Conservation (phyloP, 1,140 invertebrate species). For the Matsumurasca onukii region DNA sequence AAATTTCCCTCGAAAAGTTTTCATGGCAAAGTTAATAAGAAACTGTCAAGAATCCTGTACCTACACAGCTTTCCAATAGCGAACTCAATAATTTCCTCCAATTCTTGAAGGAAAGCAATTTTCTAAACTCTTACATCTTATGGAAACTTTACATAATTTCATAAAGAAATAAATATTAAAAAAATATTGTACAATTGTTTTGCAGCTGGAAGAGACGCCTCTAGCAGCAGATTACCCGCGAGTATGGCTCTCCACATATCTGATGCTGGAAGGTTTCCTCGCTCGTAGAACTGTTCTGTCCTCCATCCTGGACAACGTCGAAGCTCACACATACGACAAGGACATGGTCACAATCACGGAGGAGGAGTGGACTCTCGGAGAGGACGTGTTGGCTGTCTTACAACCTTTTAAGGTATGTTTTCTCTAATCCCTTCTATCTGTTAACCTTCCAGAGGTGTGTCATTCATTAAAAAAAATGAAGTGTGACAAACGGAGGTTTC, state of each 20-base stretch:
- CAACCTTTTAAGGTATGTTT: conserved; percentile 52
- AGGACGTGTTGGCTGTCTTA: conserved; percentile 52
- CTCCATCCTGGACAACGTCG: conserved; percentile 47
- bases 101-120: too few relatives aligned
- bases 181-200: conserved; percentile 29
- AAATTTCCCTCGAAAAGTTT: too few relatives aligned
- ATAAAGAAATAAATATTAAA: too few relatives aligned
- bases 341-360: conserved; percentile 46
- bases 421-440: not conserved
- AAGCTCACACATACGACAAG: conserved; percentile 43
- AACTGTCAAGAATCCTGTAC: too few relatives aligned
- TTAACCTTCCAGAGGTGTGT: not conserved
- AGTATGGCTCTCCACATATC: conserved; percentile 55
- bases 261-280: conserved; percentile 54
- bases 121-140: too few relatives aligned
- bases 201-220: conserved; percentile 49
- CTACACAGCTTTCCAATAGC: too few relatives aligned
- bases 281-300: conserved; percentile 47
- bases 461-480: not conserved
- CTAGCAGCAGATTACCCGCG: conserved; percentile 51
- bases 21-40: too few relatives aligned
- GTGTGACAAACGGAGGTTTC: not conserved
- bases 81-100: too few relatives aligned
- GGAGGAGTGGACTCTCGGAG: conserved; percentile 53
- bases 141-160: too few relatives aligned